Base-by-base conservation (phyloP, 1,140 invertebrate genomes). In the Zaprionus tsacasi region DNA sequence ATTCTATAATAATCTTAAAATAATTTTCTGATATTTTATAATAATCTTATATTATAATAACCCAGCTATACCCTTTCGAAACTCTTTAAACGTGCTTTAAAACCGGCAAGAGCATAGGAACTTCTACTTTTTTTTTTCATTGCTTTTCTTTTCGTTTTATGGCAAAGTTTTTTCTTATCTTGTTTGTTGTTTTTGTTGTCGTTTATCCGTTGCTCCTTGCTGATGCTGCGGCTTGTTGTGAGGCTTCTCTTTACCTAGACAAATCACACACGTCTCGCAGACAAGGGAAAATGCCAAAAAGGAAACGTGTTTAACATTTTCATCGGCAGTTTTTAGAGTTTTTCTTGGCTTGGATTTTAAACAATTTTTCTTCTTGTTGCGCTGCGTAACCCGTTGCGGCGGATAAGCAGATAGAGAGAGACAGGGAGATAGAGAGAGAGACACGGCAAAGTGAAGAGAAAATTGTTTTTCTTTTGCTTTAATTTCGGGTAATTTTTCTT, bases 401-500 rank as follows among this genome's bases (percentile, higher is more conserved):
- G 54, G 66, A 64, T 43, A 66, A 35, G 48, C 17, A n/a, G 43
- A 33, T 48, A 13, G 21, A 8, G 38, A 17, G 27, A 58, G 40
- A 43, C 30, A 35, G 30, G 25, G 15, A 54, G 35, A 48, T 17
- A 11, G 11, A 3, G 15, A 54, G 21, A 21, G 21, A 21, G 21
- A 35, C 1, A 1, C 6, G 55, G 15, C 65, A 72, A 79, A 64
- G 5, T 72, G 59, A 71, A 61, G 71, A 80, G 81, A 85, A 89
- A 89, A 89, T 89, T 89, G 81, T 81, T 89, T 88, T 88, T 88
- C 72, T 89, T 89, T 88, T 88, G 76, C 85, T 85, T 89, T 89
- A 89, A 89, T 89, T 89, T 89, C 52, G 85, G 81, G 81, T 87
- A 89, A 89, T 89, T 89, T 89, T 89, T 89, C 85, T 89, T 89